phyloP scores from a whole-genome alignment of 2,797 vertebrate species.

The Clarias laeviceps region DNA sequence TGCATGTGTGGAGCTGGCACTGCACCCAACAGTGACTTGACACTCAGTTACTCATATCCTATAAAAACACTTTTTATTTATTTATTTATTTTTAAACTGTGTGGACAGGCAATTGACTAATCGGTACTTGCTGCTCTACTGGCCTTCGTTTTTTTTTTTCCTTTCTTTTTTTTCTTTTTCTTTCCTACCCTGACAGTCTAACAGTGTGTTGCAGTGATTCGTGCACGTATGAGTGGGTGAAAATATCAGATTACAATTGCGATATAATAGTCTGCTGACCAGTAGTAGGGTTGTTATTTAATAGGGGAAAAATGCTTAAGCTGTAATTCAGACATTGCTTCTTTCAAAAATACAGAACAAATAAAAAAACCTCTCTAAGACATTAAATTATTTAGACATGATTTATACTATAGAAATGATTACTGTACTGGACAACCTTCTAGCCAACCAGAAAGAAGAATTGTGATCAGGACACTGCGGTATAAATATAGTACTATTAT shows the following conservation, averaged over 20 bases:
- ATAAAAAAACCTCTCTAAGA: not conserved
- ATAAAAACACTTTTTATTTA: not conserved
- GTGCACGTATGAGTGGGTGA: not conserved
- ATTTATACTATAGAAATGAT: not conserved
- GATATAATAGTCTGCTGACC: not conserved
- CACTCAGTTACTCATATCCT: slow-evolving; percentile 1
- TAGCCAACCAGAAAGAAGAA: not conserved
- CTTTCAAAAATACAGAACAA: not conserved
- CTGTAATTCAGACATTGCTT: too few relatives aligned
- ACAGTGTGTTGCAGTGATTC: not conserved
- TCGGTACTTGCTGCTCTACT: not conserved
- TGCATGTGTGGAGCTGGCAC: not conserved
- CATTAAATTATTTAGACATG: too few relatives aligned
- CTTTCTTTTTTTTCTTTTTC: not conserved
- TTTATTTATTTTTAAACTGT: not conserved
- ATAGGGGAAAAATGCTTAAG: not conserved
- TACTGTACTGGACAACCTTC: too few relatives aligned
- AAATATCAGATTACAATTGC: not conserved
- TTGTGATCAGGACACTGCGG: not conserved
- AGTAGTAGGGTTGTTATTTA: not conserved
- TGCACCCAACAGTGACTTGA: slow-evolving; percentile 14
- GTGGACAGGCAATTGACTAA: not conserved
- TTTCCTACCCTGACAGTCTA: not conserved
- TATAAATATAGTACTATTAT: not conserved
- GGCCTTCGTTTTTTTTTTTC: not conserved